phyloP scores from a whole-genome alignment of 2,797 vertebrate species.

The Pelochelys cantorii region DNA sequence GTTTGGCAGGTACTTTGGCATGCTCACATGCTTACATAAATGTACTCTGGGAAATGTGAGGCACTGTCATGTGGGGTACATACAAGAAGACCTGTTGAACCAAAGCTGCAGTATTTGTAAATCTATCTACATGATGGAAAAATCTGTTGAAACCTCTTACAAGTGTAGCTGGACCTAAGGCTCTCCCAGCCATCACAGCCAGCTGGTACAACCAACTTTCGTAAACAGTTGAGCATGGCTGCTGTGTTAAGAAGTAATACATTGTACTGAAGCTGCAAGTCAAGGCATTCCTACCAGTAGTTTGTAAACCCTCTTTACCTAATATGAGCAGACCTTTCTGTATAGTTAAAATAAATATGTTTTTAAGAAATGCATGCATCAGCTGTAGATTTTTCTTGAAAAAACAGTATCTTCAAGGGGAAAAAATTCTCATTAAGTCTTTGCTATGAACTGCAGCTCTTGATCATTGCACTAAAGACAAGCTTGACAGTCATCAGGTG shows the following conservation, averaged over 20 bases:
- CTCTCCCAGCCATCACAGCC: background rate
- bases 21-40: background rate
- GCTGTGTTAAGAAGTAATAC: background rate
- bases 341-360: background rate
- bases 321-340: background rate
- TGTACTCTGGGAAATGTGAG: background rate
- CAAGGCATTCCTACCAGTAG: background rate
- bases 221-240: background rate
- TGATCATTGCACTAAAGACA: slow-evolving; percentile 51
- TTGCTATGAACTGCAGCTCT: slow-evolving; percentile 54
- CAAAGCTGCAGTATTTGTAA: background rate
- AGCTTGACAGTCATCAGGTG: slow-evolving; percentile 56
- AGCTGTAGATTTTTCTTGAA: slow-evolving; percentile 58
- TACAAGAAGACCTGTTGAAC: background rate
- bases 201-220: background rate
- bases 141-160: background rate
- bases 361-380: slow-evolving; percentile 37
- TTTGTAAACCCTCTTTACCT: slow-evolving; percentile 24
- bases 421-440: slow-evolving; percentile 55
- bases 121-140: background rate
- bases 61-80: background rate
- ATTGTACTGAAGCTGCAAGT: background rate
- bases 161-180: rapidly evolving
- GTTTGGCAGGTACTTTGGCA: background rate
- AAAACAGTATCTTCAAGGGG: slow-evolving; percentile 28